Evolutionary conservation across 64 coral and sea anemone species (phyloP).

Genomic region (Porites lutea): DNA sequence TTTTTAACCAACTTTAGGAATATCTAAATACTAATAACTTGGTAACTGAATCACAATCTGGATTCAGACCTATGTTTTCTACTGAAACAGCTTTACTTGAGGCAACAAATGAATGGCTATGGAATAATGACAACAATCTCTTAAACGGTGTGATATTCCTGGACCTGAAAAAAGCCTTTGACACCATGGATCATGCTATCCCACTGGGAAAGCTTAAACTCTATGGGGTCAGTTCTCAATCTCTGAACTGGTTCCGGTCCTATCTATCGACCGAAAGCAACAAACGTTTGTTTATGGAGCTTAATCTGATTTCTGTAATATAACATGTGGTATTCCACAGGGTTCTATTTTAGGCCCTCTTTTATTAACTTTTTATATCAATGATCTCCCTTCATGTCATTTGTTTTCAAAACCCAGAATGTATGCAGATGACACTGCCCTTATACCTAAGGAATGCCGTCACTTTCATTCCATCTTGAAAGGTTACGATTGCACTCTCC

Average conservation of each 20-base stretch:
- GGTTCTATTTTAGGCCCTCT: too few species aligned
- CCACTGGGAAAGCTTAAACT: conserved; percentile 26
- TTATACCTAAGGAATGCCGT: too few species aligned
- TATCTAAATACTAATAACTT: neutral
- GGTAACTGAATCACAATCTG: neutral
- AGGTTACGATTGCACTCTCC: conserved; percentile 7
- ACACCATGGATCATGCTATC: conserved; percentile 46
- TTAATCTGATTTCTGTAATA: too few species aligned
- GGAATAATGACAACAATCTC: neutral
- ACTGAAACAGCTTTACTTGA: neutral
- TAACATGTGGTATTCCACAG: too few species aligned
- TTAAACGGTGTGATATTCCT: conserved; percentile 38
- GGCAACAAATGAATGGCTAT: neutral
- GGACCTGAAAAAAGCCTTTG: conserved; percentile 32
- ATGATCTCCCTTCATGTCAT: too few species aligned
- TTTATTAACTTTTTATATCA: too few species aligned
- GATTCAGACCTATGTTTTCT: neutral
- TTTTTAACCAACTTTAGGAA: neutral
- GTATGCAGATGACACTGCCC: too few species aligned
- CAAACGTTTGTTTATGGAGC: too few species aligned
- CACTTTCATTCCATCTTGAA: too few species aligned
- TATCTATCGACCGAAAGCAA: too few species aligned
- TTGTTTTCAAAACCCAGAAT: too few species aligned
- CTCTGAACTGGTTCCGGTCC: conserved; percentile 44
- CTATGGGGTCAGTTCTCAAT: conserved; percentile 21